phyloP scores from a whole-genome alignment of 2,797 vertebrate species.

The Pseudotriccus pelzelni region DNA sequence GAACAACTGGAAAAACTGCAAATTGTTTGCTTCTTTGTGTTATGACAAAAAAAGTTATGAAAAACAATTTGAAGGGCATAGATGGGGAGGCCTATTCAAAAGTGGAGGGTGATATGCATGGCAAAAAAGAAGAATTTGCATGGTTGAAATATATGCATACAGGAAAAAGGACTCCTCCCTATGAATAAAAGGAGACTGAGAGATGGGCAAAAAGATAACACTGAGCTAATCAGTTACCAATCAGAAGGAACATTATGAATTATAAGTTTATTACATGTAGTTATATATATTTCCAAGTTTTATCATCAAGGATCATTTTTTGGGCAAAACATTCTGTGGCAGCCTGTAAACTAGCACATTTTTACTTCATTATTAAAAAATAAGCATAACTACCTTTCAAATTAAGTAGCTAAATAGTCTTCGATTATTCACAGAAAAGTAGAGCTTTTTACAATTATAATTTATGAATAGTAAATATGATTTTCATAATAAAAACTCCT shows the following conservation, averaged over 20 bases:
- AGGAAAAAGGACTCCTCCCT: background rate
- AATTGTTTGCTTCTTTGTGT: background rate
- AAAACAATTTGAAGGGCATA: background rate
- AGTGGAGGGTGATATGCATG: background rate
- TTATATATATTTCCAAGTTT: background rate
- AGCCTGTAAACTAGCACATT: background rate
- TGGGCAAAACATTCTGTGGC: background rate
- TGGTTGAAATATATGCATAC: background rate
- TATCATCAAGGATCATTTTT: background rate
- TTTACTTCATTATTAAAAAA: background rate
- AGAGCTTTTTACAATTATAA: background rate
- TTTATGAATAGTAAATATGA: background rate
- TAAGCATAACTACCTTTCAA: background rate
- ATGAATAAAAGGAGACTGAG: background rate
- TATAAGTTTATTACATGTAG: background rate
- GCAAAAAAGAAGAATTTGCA: background rate
- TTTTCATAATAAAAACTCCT: background rate
- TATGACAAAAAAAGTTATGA: background rate
- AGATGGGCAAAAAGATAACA: background rate
- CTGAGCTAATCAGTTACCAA: background rate
- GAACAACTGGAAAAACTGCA: background rate
- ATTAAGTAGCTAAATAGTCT: background rate
- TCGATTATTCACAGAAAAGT: background rate
- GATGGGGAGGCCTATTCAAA: background rate
- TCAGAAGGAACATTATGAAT: background rate